Evolutionary conservation across 64 coral and sea anemone species (phyloP).

Genomic region (Montipora sp.): DNA sequence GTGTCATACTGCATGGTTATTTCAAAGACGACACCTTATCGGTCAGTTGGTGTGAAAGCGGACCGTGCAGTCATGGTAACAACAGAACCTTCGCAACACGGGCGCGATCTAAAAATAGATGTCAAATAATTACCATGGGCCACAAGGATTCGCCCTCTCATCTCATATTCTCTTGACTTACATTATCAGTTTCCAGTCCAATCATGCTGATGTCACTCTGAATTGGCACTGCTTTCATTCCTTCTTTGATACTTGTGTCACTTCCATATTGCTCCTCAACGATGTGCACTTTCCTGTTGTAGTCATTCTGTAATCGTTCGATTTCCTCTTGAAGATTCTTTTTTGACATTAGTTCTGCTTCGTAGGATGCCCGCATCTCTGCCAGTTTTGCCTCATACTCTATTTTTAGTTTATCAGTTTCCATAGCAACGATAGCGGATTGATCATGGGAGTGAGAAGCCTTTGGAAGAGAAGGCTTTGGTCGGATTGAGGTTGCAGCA

Average conservation of each 20-base stretch:
- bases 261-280: slow-evolving; percentile 86
- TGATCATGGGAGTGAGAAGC: slow-evolving; percentile 57
- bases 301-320: slow-evolving; percentile 73
- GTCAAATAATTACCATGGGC: too few species aligned
- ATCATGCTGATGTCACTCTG: slow-evolving; percentile 69
- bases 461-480: slow-evolving; percentile 8
- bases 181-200: slow-evolving; percentile 26
- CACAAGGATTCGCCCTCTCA: too few species aligned
- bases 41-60: too few species aligned
- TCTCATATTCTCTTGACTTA: background rate
- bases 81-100: too few species aligned
- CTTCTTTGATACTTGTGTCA: background rate
- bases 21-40: too few species aligned
- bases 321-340: slow-evolving; percentile 90
- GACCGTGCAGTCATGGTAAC: too few species aligned
- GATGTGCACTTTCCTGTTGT: slow-evolving; percentile 78
- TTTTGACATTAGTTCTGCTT: slow-evolving; percentile 93
- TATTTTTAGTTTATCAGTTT: slow-evolving; percentile 75
- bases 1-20: too few species aligned
- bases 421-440: slow-evolving; percentile 51
- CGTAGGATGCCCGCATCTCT: slow-evolving; percentile 87
- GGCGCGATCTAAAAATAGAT: too few species aligned
- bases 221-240: slow-evolving; percentile 21
- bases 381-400: slow-evolving; percentile 87
- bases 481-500: slow-evolving; percentile 3